phyloP scores from a whole-genome alignment of 1,140 invertebrate species.

The Fragariocoptes setiger region DNA sequence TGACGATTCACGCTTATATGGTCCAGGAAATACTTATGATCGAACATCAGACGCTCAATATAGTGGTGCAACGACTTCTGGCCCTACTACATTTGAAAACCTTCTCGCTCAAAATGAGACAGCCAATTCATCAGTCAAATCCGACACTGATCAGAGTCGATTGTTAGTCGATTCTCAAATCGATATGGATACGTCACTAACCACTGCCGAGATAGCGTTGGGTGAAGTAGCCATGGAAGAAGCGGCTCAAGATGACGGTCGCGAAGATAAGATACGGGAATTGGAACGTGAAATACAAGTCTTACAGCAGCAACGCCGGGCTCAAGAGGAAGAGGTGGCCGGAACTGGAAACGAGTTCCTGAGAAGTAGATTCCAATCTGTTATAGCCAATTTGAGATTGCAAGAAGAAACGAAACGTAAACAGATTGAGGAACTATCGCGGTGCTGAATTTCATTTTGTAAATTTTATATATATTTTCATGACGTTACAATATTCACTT shows the following conservation, averaged over 20 bases:
- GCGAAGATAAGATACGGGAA: constrained; percentile 12
- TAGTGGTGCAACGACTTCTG: not conserved
- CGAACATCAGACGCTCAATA: constrained; percentile 1
- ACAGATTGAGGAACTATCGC: too few relatives aligned
- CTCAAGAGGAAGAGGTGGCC: constrained; percentile 45
- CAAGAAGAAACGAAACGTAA: too few relatives aligned
- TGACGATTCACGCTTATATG: too few relatives aligned
- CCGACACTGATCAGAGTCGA: too few relatives aligned
- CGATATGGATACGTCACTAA: not conserved
- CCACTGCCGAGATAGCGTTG: not conserved
- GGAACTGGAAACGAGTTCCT: constrained; percentile 54
- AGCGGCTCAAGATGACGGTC: constrained; percentile 9
- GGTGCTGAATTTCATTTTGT: too few relatives aligned
- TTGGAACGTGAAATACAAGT: constrained; percentile 25
- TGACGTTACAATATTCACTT: too few relatives aligned
- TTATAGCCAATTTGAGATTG: constrained; percentile 35
- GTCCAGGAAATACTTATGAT: not conserved
- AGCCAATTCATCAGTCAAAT: not conserved
- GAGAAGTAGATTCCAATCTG: constrained; percentile 42
- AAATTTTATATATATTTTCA: too few relatives aligned
- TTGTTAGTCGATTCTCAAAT: constrained; percentile 1
- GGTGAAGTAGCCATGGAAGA: constrained; percentile 3
- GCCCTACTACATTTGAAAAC: not conserved
- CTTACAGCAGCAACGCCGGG: constrained; percentile 30
- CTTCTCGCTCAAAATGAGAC: not conserved